Percentiles rank a stretch among this genome's conserved stretches.
Evolutionary conservation across 1,140 invertebrate species (phyloP).

Genomic region (Macrosteles quadrilineatus): DNA sequence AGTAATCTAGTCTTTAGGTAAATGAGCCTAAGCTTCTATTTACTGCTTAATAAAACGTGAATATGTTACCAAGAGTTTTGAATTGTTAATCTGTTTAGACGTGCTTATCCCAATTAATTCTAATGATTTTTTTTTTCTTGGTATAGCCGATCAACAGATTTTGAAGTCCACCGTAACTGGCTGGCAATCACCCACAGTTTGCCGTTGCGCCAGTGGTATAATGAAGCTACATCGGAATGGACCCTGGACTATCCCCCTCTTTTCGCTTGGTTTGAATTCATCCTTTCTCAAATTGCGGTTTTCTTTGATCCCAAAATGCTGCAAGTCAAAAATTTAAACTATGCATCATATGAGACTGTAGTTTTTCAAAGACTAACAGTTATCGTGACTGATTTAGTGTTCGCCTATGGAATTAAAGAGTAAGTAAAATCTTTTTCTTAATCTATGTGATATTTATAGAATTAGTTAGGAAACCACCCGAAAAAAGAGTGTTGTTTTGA

Average conservation of each 20-base stretch:
- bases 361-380: conserved; percentile 92
- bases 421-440: no score
- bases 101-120: no score
- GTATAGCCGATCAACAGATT: conserved; percentile 84
- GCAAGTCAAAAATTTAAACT: conserved; percentile 78
- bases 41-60: no score
- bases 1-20: no score
- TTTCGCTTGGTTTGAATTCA: conserved; percentile 97
- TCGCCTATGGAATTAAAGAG: conserved; percentile 74
- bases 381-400: conserved; percentile 83
- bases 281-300: conserved; percentile 74
- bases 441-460: no score
- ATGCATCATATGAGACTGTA: conserved; percentile 77
- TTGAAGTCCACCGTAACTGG: conserved; percentile 99
- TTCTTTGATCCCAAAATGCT: conserved; percentile 91
- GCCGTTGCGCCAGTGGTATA: conserved; percentile 87
- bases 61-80: no score
- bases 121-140: no score
- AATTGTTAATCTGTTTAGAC: no score
- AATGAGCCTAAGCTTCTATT: no score
- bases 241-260: conserved; percentile 99
- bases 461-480: no score
- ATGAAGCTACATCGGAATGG: conserved; percentile 90
- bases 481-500: no score
- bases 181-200: conserved; percentile 89